Conservation (phyloP, 92 coral and sea anemone genomes). For the Bergia puertoricense region DNA sequence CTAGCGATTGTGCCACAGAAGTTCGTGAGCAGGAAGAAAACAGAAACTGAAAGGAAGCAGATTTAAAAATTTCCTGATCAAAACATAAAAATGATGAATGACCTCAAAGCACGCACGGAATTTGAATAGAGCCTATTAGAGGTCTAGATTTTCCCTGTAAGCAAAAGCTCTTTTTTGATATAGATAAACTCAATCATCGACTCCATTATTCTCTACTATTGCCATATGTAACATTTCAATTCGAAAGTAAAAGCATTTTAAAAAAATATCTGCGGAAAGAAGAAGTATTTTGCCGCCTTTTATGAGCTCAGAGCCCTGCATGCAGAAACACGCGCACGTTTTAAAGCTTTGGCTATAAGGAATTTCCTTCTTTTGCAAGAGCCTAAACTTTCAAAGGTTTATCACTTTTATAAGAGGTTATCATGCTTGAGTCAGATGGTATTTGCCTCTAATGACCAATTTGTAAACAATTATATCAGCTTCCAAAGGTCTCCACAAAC, state of each 20-base stretch:
- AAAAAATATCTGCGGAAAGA: background rate
- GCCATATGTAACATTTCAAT: background rate
- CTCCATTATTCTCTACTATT: background rate
- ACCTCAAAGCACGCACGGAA: too few relatives aligned
- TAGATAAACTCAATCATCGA: background rate
- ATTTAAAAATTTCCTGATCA: too few relatives aligned
- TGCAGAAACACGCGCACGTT: background rate
- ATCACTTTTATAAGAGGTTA: background rate
- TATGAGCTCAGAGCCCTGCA: background rate
- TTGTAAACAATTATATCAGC: slow-evolving; percentile 6
- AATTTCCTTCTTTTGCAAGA: background rate
- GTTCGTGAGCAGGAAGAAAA: too few relatives aligned
- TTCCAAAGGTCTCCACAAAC: background rate
- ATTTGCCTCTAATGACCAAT: slow-evolving; percentile 5
- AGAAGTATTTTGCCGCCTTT: background rate
- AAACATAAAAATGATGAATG: too few relatives aligned
- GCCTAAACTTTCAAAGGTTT: background rate
- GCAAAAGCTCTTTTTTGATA: background rate
- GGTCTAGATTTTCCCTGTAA: too few relatives aligned
- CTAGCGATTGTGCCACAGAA: too few relatives aligned
- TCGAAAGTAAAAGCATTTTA: too few relatives aligned
- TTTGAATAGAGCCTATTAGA: too few relatives aligned
- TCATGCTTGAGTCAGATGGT: background rate
- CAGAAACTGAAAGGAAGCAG: too few relatives aligned
- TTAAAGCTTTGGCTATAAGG: background rate